Conservation (phyloP, 1,140 invertebrate genomes). For the Venustaconcha ellipsiformis region DNA sequence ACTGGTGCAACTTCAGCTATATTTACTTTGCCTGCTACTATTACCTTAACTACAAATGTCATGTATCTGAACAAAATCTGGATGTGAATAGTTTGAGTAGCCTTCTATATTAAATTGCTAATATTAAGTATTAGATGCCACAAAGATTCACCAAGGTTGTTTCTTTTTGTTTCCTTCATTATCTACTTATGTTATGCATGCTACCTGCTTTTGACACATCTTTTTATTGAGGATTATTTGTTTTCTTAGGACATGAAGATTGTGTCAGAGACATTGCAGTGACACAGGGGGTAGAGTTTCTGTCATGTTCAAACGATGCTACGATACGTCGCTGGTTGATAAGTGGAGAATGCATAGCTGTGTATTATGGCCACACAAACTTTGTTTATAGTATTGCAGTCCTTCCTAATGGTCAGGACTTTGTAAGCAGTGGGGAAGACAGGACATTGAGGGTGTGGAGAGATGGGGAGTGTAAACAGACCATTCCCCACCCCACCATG, state of each 20-base stretch:
- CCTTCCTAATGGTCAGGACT: constrained; percentile 73
- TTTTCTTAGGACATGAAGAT: constrained; percentile 84
- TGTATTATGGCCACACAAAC: constrained; percentile 83
- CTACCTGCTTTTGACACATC: background rate
- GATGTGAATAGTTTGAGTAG: no score
- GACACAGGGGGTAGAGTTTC: constrained; percentile 78
- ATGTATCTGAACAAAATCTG: no score
- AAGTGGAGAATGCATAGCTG: constrained; percentile 81
- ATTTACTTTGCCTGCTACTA: no score
- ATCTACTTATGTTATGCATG: background rate
- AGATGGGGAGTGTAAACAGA: constrained; percentile 76
- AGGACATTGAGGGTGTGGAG: constrained; percentile 88
- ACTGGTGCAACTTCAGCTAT: no score
- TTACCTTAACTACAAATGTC: no score
- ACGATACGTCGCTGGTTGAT: constrained; percentile 83
- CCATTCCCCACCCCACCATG: constrained; percentile 84
- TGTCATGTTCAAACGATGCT: constrained; percentile 93
- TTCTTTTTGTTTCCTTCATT: background rate
- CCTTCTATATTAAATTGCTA: no score
- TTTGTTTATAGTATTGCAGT: constrained; percentile 77
- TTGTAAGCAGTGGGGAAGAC: constrained; percentile 79
- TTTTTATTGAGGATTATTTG: background rate
- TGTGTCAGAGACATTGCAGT: constrained; percentile 86
- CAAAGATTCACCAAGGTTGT: background rate
- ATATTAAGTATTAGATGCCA: background rate